A percentile compares a stretch with the other conserved stretches of the same genome.
Conservation (phyloP, 2,113 vertebrate species). For the Tetraodon nigroviridis region DNA sequence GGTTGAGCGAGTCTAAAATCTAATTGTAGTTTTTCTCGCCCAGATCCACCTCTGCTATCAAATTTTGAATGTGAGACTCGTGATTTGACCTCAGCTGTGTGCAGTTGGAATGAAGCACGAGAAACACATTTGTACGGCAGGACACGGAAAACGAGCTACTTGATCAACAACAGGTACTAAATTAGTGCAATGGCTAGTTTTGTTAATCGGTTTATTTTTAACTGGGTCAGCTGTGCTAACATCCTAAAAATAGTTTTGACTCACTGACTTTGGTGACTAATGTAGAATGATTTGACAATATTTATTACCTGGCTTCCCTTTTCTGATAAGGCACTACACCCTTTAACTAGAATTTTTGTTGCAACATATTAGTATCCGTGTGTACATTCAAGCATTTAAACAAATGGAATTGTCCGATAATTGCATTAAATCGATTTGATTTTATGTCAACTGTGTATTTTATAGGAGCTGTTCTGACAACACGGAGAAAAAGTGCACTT, state of each 20-base stretch:
- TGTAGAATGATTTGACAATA: background rate
- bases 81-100: constrained; percentile 65
- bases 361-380: background rate
- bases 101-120: constrained; percentile 59
- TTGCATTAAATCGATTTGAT: background rate
- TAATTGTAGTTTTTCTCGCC: background rate
- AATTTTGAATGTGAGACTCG: constrained; percentile 70
- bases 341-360: constrained; percentile 42
- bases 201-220: too few species aligned
- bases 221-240: too few species aligned
- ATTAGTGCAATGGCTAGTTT: background rate
- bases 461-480: constrained; percentile 22
- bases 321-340: constrained; percentile 19
- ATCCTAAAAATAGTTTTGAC: too few species aligned
- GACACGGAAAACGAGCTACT: constrained; percentile 52
- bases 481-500: background rate
- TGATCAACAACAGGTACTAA: constrained; percentile 66
- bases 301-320: background rate
- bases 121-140: constrained; percentile 46
- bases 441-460: background rate
- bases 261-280: too few species aligned
- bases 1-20: too few species aligned
- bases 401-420: too few species aligned
- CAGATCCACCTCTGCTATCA: constrained; percentile 69
- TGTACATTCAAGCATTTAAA: background rate